Evolutionary conservation across 1,140 invertebrate species (phyloP), one percentile per base, ranked within the genome.

Genomic region (Drosophila guanche): DNA sequence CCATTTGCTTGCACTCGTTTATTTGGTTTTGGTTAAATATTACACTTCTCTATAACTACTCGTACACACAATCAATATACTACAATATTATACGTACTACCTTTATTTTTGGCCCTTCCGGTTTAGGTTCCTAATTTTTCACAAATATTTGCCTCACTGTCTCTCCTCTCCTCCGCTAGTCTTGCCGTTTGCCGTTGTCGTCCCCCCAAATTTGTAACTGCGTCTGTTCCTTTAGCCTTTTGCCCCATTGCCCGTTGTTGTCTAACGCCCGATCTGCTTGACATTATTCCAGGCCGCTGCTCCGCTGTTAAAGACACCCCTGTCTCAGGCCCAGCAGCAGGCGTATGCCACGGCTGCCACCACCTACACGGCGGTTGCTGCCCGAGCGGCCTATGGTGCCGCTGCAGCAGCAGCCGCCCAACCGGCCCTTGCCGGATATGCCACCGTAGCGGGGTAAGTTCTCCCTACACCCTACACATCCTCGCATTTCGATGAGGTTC

Each of bases 401-500:
- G 96, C 96, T 43, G 95, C 96, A 50, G 96, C 96, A 92, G 96
- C 78, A 95, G 96, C 96, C 92, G 95, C 70, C 94, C 95, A 73
- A 94, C 95, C 92, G 92, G 93, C 77, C 93, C 94, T 95, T 54
- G 94, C 95, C 73, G 95, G 95, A 94, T 95, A 93, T 93, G 93
- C 90, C 79, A 90, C 91, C 54, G 91, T 92, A 69, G 90, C 91
- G 72, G 91, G 91, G 91, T 92, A 92, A 91, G 83, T 90, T 65
- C n/a, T 23, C 46, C 37, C 42, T 20, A 2, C 40, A 42, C 3
- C 10, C 16, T 12, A 10, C 33, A 37, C 10, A 10, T 20, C 8
- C 20, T 7, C 10, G 3, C 10, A 29, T 6, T 12, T 4, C 12
- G 4, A 37, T 14, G 4, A 6, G 5, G 8, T 27, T 50, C 3